Evolutionary conservation across 1,140 invertebrate genomes (phyloP), one percentile per base, ranked within the genome.

Genomic region (Dufourea novaeangliae): DNA sequence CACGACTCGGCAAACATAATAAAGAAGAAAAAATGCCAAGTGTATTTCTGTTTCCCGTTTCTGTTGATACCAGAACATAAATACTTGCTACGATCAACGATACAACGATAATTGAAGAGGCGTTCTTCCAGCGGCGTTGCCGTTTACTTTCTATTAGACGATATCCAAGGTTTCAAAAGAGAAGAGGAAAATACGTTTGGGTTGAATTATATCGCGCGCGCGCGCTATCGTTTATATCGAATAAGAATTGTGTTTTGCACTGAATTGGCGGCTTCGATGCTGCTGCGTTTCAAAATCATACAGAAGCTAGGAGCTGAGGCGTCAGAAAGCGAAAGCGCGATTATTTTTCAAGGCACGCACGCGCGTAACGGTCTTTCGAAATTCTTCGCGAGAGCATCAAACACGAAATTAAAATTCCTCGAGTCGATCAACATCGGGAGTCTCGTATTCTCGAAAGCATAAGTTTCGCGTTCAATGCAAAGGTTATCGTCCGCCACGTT

Each of bases 331-430:
- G 81, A 84, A 83, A 84, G 77, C 32, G 14, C 32, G 32, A 44
- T 84, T 66, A 27, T 61, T 75, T 57, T 64, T 50, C 71, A 25
- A 72, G 44, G 54, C 81, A 83, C 81, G 81, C 32, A n/a, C 20
- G 77, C 54, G 69, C 70, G 56, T 80, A 83, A 83, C 77, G 82
- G 61, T 0, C 12, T 83, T 80, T 83, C 77, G 77, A 84, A 80
- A 84, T 71, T 52, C 50, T 12, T 37, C 27, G 39, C 56, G 20
- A 14, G 10, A 32, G 20, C 44, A 34, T 71, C 25, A 25, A 78
- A 62, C 32, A 6, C 32, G 50, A 59, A n/a, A 67, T 44, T 34
- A 3, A 44, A 75, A 71, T 68, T 68, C 61, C 17, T 12, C 22
- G 73, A 27, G 12, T 41, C 56, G 39, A 78, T 66, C 22, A 37